Base-by-base conservation (phyloP, 1,140 invertebrate genomes). In the Chironomus striatipennis region DNA sequence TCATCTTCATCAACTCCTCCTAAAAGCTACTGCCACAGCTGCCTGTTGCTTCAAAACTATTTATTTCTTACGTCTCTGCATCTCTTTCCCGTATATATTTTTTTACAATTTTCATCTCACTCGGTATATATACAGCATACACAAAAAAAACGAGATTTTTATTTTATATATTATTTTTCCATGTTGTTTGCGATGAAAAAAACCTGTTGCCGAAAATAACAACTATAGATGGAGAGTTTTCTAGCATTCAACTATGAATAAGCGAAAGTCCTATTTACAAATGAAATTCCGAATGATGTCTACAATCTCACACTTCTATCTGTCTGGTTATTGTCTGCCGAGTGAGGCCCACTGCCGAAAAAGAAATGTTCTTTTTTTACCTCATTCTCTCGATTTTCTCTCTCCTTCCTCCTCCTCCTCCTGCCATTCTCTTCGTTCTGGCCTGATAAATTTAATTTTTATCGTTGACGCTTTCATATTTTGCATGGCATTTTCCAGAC, bases 301-400 rank as follows among this genome's bases (percentile, higher is more conserved):
- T 21, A 20, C 65, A 15, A 20, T 70, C 17, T 17, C 47, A 57
- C 7, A 10, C 47, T 57, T 12, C 47, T 34, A n/a, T 12, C 9
- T 57, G 47, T 57, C 47, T 57, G 47, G 47, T 57, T 57, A 21
- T 18, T 70, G 65, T 70, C 65, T 70, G 47, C 47, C 47, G n/a
- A 57, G 15, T 57, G n/a, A n/a, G n/a, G 47, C 47, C 12, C n/a
- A 57, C 47, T n/a, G 12, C 47, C 47, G 47, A 57, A 57, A 10
- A 57, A 57, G 15, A 57, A 15, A 57, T 57, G n/a, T n/a, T 57
- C 5, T 34, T 34, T 34, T 34, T 34, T 34, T 34, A 5, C 24
- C 24, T 34, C 24, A 34, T 34, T 34, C 24, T 34, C 1, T 34
- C 24, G 24, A 34, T 5, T 34, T 34, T 34, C 24, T 34, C 24